phyloP scores from a whole-genome alignment of 2,113 vertebrate species.

The Perognathus longimembris region DNA sequence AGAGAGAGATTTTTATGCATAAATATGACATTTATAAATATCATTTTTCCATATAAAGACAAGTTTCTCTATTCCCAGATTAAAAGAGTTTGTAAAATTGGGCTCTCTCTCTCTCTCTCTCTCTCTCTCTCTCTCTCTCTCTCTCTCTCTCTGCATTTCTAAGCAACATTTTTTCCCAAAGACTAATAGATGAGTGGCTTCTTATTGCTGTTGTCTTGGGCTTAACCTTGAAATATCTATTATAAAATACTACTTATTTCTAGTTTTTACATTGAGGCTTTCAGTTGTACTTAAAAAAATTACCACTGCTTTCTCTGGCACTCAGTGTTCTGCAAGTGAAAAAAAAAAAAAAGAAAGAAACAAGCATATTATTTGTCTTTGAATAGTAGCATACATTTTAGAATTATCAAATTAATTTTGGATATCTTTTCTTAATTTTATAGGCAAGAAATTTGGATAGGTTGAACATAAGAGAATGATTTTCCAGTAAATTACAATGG shows the following conservation, averaged over 20 bases:
- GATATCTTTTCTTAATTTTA: neutral
- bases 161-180: neutral
- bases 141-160: neutral
- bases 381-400: slow-evolving; percentile 23
- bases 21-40: neutral
- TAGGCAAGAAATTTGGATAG: neutral
- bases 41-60: neutral
- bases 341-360: neutral
- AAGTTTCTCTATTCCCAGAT: neutral
- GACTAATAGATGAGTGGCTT: neutral
- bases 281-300: neutral
- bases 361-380: neutral
- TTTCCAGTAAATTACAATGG: neutral
- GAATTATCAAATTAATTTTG: neutral
- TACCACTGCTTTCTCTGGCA: too few relatives aligned
- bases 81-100: neutral
- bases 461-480: neutral
- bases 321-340: neutral
- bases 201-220: neutral
- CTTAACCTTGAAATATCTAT: neutral
- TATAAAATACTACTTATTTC: neutral
- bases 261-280: neutral
- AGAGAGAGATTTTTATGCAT: neutral
- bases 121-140: neutral
- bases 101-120: neutral